Conservation (phyloP, 2,113 vertebrate genomes). For the Rana temporaria region DNA sequence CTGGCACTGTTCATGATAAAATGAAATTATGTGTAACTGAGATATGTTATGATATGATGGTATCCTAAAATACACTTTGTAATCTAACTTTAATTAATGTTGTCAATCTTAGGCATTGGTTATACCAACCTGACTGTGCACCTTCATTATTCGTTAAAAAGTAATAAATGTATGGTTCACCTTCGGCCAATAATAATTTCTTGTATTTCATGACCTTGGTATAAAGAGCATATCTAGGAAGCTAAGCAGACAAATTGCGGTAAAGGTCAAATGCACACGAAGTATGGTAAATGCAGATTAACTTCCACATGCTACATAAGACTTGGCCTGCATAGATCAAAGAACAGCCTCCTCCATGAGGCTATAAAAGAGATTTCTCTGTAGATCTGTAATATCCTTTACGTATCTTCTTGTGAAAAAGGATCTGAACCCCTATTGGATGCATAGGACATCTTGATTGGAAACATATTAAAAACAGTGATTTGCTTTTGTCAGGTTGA, state of each 20-base stretch:
- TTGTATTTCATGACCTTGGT: too few species aligned
- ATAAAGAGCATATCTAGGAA: too few species aligned
- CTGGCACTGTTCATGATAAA: too few species aligned
- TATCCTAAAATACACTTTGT: too few species aligned
- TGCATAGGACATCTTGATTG: slow-evolving; percentile 41
- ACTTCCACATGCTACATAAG: slow-evolving; percentile 19
- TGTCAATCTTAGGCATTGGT: too few species aligned
- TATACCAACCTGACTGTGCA: too few species aligned
- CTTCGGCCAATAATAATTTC: too few species aligned
- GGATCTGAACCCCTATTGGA: slow-evolving; percentile 19
- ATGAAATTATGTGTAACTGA: too few species aligned
- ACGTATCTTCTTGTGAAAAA: slow-evolving; percentile 27
- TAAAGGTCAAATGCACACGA: slow-evolving; percentile 15
- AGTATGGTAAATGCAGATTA: background rate
- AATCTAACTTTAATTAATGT: too few species aligned
- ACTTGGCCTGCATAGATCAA: slow-evolving; percentile 32
- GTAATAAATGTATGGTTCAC: too few species aligned
- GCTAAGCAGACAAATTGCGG: background rate
- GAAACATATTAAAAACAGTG: slow-evolving; percentile 50
- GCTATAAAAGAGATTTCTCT: slow-evolving; percentile 35
- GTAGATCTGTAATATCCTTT: slow-evolving; percentile 36
- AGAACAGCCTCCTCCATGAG: slow-evolving; percentile 18
- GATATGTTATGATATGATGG: too few species aligned
- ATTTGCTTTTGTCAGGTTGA: slow-evolving; percentile 37
- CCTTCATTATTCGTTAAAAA: too few species aligned